phyloP scores from a whole-genome alignment of 2,797 vertebrate species.

The Trachurus trachurus region DNA sequence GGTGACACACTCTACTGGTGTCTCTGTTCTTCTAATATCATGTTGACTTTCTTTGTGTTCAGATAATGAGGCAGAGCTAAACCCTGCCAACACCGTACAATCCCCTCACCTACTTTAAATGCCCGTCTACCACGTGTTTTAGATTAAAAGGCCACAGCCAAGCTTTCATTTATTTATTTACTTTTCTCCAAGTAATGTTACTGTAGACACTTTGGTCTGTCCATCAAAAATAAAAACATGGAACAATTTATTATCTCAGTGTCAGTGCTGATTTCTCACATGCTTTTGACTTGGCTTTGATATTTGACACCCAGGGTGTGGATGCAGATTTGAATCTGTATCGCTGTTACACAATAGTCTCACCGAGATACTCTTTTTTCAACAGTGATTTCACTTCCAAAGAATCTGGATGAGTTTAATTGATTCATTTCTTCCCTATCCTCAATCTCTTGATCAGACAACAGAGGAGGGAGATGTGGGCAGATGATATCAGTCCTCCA shows the following conservation, averaged over 20 bases:
- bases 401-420: not conserved
- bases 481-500: not conserved
- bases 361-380: not conserved
- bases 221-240: not conserved
- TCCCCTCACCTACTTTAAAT: not conserved
- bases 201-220: not conserved
- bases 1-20: not conserved
- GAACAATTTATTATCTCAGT: not conserved
- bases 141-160: not conserved
- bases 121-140: not conserved
- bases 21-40: not conserved
- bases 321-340: not conserved
- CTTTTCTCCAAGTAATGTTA: not conserved
- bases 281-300: not conserved
- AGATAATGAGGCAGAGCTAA: not conserved
- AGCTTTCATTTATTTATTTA: not conserved
- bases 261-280: not conserved
- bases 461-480: not conserved
- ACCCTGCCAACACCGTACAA: slow-evolving; percentile 9
- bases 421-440: not conserved
- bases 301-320: not conserved
- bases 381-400: not conserved
- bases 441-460: not conserved
- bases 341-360: not conserved
- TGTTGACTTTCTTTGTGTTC: slow-evolving; percentile 3